Conservation (phyloP, 2,113 vertebrate species). For the Malurus elegans region DNA sequence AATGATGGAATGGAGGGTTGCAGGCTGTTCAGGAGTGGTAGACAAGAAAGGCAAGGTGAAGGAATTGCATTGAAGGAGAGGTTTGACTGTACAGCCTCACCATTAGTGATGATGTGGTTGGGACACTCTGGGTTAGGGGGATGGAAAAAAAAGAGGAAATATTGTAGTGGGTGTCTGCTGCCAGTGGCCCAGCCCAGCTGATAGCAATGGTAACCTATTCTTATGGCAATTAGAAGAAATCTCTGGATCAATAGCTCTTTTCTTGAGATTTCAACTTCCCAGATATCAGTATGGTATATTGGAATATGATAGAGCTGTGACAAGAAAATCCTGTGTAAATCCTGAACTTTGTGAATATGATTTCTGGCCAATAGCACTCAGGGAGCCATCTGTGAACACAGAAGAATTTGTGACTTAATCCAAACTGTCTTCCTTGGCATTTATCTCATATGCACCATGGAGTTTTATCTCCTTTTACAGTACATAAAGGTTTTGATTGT, state of each 20-base stretch:
- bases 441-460: not conserved
- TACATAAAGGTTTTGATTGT: not conserved
- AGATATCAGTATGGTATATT: not conserved
- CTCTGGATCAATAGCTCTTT: not conserved
- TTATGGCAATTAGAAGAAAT: not conserved
- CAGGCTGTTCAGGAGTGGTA: not conserved
- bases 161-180: not conserved
- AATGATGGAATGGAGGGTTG: not conserved
- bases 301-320: not conserved
- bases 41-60: not conserved
- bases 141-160: not conserved
- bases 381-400: not conserved
- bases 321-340: not conserved
- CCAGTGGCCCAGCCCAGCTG: accelerated
- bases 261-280: not conserved
- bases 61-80: not conserved
- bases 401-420: not conserved
- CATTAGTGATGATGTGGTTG: not conserved
- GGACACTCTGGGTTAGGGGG: not conserved
- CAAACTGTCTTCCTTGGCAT: not conserved
- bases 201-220: not conserved
- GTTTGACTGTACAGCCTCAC: not conserved
- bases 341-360: not conserved
- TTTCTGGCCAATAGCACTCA: not conserved
- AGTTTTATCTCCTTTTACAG: not conserved